A percentile compares a stretch with the other conserved stretches of the same genome.
Conservation (phyloP, 2,113 vertebrate species). For the Eretmochelys imbricata region DNA sequence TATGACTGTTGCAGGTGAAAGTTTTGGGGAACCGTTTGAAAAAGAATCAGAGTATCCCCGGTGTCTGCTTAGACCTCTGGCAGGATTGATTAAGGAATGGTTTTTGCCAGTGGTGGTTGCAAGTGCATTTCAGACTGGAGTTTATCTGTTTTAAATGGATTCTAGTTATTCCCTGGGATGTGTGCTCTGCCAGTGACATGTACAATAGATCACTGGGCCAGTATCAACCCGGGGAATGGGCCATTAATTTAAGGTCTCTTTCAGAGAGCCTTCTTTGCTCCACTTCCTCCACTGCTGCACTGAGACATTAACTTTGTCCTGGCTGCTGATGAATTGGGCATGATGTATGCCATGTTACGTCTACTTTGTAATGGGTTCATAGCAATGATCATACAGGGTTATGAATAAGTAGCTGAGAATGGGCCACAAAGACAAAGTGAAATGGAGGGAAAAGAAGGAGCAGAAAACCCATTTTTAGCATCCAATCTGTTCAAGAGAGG, state of each 20-base stretch:
- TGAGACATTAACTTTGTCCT: not conserved
- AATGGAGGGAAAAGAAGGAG: not conserved
- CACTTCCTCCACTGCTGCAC: not conserved
- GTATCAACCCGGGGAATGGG: not conserved
- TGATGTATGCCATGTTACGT: not conserved
- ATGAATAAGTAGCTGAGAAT: not conserved
- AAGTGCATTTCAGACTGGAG: not conserved
- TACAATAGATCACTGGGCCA: not conserved
- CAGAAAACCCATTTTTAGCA: not conserved
- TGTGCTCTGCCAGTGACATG: not conserved
- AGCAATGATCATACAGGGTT: not conserved
- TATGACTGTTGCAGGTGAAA: not conserved
- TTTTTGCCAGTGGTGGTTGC: not conserved
- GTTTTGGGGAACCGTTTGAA: not conserved
- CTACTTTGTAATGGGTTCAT: not conserved
- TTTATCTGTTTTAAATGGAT: not conserved
- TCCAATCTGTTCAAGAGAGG: not conserved
- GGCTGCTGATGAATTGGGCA: conserved; percentile 14
- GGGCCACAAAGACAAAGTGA: rapidly evolving
- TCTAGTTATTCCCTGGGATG: not conserved
- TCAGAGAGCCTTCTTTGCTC: conserved; percentile 9
- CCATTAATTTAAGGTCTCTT: not conserved
- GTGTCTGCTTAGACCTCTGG: not conserved
- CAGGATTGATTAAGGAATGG: not conserved
- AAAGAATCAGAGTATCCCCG: not conserved